Base-by-base conservation (phyloP, 2,113 vertebrate genomes). In the Festucalex cinctus region DNA sequence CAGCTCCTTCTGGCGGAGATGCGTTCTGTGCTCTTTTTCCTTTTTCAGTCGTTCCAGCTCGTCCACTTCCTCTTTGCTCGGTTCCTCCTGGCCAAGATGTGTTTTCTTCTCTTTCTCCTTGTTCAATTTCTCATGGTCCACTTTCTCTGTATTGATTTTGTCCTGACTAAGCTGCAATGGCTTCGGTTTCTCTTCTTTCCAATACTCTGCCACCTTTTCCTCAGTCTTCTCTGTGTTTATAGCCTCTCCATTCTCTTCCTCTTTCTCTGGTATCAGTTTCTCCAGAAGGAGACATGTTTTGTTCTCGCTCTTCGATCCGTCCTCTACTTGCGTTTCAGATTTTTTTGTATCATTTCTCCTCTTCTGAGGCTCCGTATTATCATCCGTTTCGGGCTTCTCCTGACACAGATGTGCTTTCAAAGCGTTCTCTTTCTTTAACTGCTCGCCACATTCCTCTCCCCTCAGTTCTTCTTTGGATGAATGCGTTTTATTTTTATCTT, bases 221-320 rank as follows among this genome's bases (percentile, higher is more conserved):
- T 41, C 59, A 8, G 36, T n/a, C 59, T 89, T 72, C 24, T 93
- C 92, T 79, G 88, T 82, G 69, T 63, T 85, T 53, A 94, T 85
- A 66, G 68, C 79, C 66, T 72, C 41, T 35, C 61, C 75, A n/a
- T 69, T 79, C 68, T 72, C 41, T 26, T 58, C 75, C 28, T 69
- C 28, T 2, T 62, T 70, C 16, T 36, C 60, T 22, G 61, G 35
- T 49, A 65, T 69, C 66, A 70, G 67, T 53, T 65, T 26, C 53
- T 80, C 78, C 0, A 35, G 83, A 36, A 53, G 53, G 24, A 54
- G 24, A 59, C 16, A 5, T 60, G 76, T 88, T 68, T 86, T 73
- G 5, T 48, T 74, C 43, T 74, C 58, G 14, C 13, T 32, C 28
- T 16, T 28, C 65, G 62, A 20, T 5, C 3, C 37, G 2, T 56